Conservation (phyloP, 2,888 invertebrate species). For the Eupeodes luniger region DNA sequence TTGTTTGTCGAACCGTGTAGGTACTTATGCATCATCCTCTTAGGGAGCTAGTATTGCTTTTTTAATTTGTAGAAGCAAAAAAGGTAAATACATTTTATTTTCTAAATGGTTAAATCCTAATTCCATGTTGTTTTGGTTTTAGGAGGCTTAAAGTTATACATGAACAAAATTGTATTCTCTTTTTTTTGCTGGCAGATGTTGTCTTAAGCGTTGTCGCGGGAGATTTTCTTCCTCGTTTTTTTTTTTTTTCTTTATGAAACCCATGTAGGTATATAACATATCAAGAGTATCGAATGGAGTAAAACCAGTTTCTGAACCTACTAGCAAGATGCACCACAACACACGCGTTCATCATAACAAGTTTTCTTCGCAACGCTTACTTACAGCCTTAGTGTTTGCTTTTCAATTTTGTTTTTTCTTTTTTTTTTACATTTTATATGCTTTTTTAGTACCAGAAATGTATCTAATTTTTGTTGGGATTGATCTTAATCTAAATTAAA, state of each 20-base stretch:
- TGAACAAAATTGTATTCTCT: constrained; percentile 25
- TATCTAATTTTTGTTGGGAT: neutral
- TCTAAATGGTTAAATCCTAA: constrained; percentile 30
- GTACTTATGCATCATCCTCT: neutral
- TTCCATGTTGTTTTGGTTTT: constrained; percentile 7
- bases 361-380: constrained; percentile 42
- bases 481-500: neutral
- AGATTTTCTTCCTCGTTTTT: constrained; percentile 38
- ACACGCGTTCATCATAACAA: constrained; percentile 57
- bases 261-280: constrained; percentile 1
- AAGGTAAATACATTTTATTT: neutral
- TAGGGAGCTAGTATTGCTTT: neutral
- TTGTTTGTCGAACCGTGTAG: constrained; percentile 23
- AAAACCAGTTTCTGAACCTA: constrained; percentile 51
- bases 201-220: constrained; percentile 10
- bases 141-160: constrained; percentile 12
- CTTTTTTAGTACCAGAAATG: neutral
- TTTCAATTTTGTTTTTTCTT: neutral
- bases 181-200: constrained; percentile 41
- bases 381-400: constrained; percentile 22
- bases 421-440: neutral
- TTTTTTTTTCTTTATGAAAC: constrained; percentile 28
- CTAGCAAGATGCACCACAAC: constrained; percentile 46
- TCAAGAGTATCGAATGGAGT: constrained; percentile 37
- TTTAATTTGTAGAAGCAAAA: neutral